These are phyloP conservation scores for Lytechinus pictus DNA, from an alignment of 35 echinoderm and acorn worm genomes.

Conservation along the genomic window DNA sequence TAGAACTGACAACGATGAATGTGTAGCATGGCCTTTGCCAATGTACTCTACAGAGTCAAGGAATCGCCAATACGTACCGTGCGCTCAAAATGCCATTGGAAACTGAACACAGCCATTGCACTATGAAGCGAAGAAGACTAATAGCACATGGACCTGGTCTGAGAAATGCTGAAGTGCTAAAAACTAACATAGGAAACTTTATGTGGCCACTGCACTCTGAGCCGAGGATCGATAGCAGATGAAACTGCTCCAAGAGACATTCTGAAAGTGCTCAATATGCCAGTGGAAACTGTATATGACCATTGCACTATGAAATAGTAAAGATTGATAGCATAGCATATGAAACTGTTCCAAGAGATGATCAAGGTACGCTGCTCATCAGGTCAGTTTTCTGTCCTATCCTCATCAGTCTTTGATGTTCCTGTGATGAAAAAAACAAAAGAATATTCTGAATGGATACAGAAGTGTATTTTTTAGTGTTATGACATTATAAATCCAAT, in stretches of 20 bases:
- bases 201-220: not conserved
- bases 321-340: not conserved
- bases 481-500: too few species aligned
- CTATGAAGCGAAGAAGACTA: too few species aligned
- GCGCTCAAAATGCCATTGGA: not conserved
- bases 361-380: slow-evolving; percentile 81
- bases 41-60: too few species aligned
- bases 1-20: too few species aligned
- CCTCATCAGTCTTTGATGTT: slow-evolving; percentile 80
- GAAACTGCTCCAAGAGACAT: not conserved
- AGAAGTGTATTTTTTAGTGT: too few species aligned
- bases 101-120: not conserved
- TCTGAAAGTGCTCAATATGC: slow-evolving; percentile 8
- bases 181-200: not conserved
- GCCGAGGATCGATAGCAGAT: not conserved
- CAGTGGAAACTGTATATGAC: not conserved
- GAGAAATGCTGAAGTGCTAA: slow-evolving; percentile 41
- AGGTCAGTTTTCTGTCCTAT: slow-evolving; percentile 86
- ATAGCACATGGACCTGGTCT: not conserved
- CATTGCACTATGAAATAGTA: not conserved
- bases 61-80: not conserved
- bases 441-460: not conserved
- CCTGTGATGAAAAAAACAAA: slow-evolving; percentile 60
- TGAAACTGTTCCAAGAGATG: not conserved
- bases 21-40: too few species aligned